Base-by-base conservation (phyloP, 2,888 invertebrate species). In the Yponomeuta evonymella region DNA sequence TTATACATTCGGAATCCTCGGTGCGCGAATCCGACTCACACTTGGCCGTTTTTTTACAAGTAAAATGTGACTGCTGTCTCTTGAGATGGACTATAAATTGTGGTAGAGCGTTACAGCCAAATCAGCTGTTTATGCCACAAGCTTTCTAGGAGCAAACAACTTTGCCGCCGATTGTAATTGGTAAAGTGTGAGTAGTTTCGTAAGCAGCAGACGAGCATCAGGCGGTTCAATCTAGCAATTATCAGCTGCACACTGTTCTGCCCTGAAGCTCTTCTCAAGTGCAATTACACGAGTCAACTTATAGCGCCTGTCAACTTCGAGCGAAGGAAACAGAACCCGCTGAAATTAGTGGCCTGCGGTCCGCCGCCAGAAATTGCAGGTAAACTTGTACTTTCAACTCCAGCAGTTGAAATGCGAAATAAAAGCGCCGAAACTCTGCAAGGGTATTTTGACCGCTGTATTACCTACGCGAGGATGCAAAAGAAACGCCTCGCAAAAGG, bases 81-180 rank as follows among this genome's bases (percentile, higher is more conserved):
- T 43, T 8, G 43, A 8, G 43, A 43, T 5, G 43, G 43, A 43
- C 6, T 43, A 43, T 43, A 36, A 4, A 43, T 43, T 43, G 6
- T 43, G 8, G 43, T 43, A 43, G 43, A 43, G 6, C 1, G 8
- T 43, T 5, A 8, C 8, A 43, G 43, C 8, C 43, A 43, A 43
- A 43, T 43, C 43, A 43, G 43, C 43, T 8, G 6, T 1, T 43
- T 43, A 3, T 43, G 43, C 43, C 43, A 43, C 43, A 58, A 58
- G 2, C 51, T 83, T 29, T 64, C 29, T 23, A n/a, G 12, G 8
- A 36, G 43, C 9, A 15, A 81, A 80, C 85, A 88, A 88, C 84
- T 88, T 88, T 76, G 74, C 80, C 83, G 83, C 76, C 85, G 83
- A 85, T 43, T 43, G 43, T 88, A 88, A 88, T 89, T 88, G 82